These are phyloP conservation scores for Cassiopea andromeda DNA, from an alignment of 30 jellyfish, hydroid and myxozoan species.

Conservation along the genomic window DNA sequence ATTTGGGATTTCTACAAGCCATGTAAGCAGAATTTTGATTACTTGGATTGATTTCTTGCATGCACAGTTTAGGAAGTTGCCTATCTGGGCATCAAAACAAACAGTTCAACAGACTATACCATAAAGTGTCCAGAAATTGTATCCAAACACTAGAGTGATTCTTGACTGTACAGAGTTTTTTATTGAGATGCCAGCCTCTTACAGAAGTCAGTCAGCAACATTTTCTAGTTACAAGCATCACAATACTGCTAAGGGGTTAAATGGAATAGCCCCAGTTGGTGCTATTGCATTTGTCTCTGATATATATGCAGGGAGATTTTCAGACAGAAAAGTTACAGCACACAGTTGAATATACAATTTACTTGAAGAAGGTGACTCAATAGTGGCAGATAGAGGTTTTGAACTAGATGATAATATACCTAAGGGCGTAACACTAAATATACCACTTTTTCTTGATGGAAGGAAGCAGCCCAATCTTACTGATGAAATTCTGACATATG, in stretches of 20 bases:
- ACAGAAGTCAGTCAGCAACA: neutral
- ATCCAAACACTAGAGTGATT: neutral
- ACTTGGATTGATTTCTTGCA: neutral
- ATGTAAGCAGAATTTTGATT: neutral
- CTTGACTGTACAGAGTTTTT: neutral
- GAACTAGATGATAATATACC: constrained; percentile 47
- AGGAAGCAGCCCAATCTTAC: constrained; percentile 19
- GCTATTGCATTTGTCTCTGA: neutral
- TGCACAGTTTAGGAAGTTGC: neutral
- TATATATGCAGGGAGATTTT: neutral
- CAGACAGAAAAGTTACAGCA: neutral
- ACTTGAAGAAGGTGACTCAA: constrained; percentile 43
- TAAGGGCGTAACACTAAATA: constrained; percentile 32
- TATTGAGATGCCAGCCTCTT: neutral
- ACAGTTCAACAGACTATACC: neutral
- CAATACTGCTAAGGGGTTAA: neutral
- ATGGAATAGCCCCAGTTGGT: neutral
- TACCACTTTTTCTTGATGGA: constrained; percentile 49
- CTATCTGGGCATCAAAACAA: neutral
- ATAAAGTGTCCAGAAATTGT: neutral
- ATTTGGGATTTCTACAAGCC: constrained; percentile 20
- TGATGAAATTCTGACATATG: constrained; percentile 8
- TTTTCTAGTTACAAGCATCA: neutral
- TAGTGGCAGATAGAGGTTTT: constrained; percentile 63
- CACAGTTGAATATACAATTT: constrained; percentile 17